Evolutionary conservation across 2,888 invertebrate species (phyloP), one percentile per base, ranked within the genome.

Genomic region (Latrodectus elegans): DNA sequence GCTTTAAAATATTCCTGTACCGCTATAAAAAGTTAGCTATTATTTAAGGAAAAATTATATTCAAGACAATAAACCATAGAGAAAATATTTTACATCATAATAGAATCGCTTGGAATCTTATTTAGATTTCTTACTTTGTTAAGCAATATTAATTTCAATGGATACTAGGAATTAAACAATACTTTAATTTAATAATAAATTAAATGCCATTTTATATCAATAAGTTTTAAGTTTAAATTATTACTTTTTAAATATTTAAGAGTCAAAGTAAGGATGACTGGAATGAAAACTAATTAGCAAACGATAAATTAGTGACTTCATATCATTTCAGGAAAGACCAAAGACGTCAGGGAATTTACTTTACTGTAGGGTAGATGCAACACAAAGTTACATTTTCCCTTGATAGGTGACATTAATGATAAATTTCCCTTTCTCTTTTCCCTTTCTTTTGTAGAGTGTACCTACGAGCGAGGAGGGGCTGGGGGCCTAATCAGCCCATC

Each of bases 401-500:
- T 10, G n/a, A 60, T 60, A 6, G 12, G n/a, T 60, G 11, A n/a
- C 11, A 60, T n/a, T 15, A 60, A 60, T 38, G 38, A 38, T 60
- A 60, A n/a, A n/a, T 60, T 26, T 74, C 77, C 15, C 22, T 22
- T 73, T 17, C n/a, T 6, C 11, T 60, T 51, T 64, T 72, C 68
- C 12, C 65, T 68, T 76, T 73, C 65, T 26, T 70, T 68, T 76
- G n/a, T 67, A 90, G 90, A 90, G 26, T 95, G 96, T 91, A 93
- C 93, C 84, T 94, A 94, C 90, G 92, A 94, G 81, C 92, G 94
- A 89, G 92, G 91, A 74, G 93, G 93, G 73, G 92, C 92, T 79
- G 93, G 95, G 90, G 95, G 94, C 55, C 92, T 93, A 90, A 93
- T 95, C 88, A 93, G 93, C 89, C 93, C 93, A 85, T 92, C 92